Percentiles rank a stretch among this genome's conserved stretches.
These are phyloP conservation scores for Barnardius zonarius DNA, from an alignment of 2,113 vertebrate genomes.

Conservation along the genomic window DNA sequence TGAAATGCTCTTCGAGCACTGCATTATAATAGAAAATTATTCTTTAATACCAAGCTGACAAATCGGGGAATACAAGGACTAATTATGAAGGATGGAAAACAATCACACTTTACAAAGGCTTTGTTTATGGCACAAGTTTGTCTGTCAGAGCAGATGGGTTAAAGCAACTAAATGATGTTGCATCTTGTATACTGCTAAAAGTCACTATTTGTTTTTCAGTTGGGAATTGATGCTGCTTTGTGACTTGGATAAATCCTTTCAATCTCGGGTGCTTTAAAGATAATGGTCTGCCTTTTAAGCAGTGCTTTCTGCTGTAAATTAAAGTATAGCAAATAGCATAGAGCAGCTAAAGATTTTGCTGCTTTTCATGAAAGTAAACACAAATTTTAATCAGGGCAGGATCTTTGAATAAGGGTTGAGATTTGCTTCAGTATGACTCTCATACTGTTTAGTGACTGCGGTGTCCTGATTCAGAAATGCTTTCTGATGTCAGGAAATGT, in stretches of 20 bases:
- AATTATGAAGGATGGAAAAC: constrained; percentile 6
- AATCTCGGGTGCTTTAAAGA: background rate
- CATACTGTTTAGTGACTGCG: background rate
- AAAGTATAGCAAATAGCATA: background rate
- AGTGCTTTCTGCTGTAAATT: background rate
- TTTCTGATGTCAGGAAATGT: background rate
- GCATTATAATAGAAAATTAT: background rate
- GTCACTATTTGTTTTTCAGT: fast-evolving
- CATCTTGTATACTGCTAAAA: background rate
- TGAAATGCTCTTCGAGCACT: background rate
- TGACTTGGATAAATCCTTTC: background rate
- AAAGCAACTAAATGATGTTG: background rate
- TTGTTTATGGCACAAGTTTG: background rate
- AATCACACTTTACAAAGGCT: background rate
- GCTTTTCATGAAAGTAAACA: background rate
- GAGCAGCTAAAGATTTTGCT: background rate
- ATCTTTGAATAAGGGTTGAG: background rate
- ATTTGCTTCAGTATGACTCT: background rate
- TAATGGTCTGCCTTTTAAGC: background rate
- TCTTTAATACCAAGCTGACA: constrained; percentile 14
- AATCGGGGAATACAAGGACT: background rate
- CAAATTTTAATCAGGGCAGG: background rate
- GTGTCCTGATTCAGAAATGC: background rate
- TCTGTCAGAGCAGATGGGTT: background rate
- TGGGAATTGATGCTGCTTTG: background rate